Percentiles rank a stretch among this genome's conserved stretches.
Evolutionary conservation across 2,888 invertebrate species (phyloP).

Genomic region (Hylaea fasciaria): DNA sequence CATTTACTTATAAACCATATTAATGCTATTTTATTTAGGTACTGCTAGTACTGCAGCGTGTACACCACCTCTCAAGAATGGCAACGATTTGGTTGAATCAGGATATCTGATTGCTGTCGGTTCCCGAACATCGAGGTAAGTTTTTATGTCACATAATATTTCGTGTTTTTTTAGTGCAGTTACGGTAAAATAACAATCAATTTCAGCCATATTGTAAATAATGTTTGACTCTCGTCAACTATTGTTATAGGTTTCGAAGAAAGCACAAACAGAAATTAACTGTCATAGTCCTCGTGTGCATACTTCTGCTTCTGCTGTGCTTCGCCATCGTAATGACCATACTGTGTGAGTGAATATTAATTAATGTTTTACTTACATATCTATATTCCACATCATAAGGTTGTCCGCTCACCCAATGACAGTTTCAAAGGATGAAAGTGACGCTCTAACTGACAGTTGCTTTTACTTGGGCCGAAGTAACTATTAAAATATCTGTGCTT

Average conservation of each 20-base stretch:
- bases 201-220: too few species aligned
- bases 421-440: too few species aligned
- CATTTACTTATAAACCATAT: neutral
- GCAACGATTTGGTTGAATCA: slow-evolving; percentile 71
- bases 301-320: slow-evolving; percentile 82
- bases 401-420: too few species aligned
- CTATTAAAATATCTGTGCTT: too few species aligned
- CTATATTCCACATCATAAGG: too few species aligned
- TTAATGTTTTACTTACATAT: neutral
- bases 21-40: slow-evolving; percentile 39
- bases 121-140: slow-evolving; percentile 79
- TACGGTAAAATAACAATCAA: too few species aligned
- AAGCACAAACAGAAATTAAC: slow-evolving; percentile 85
- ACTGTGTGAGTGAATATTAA: slow-evolving; percentile 78
- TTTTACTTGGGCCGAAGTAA: too few species aligned
- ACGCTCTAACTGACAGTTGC: too few species aligned
- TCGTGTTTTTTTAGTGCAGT: too few species aligned
- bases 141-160: too few species aligned
- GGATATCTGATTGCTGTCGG: slow-evolving; percentile 81
- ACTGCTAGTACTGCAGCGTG: slow-evolving; percentile 60
- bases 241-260: slow-evolving; percentile 85
- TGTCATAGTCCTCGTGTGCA: slow-evolving; percentile 73
- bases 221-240: neutral
- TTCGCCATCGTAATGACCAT: slow-evolving; percentile 82
- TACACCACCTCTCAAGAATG: slow-evolving; percentile 73